Evolutionary conservation across 92 coral and sea anemone species (phyloP).

Genomic region (Diadumene lineata): DNA sequence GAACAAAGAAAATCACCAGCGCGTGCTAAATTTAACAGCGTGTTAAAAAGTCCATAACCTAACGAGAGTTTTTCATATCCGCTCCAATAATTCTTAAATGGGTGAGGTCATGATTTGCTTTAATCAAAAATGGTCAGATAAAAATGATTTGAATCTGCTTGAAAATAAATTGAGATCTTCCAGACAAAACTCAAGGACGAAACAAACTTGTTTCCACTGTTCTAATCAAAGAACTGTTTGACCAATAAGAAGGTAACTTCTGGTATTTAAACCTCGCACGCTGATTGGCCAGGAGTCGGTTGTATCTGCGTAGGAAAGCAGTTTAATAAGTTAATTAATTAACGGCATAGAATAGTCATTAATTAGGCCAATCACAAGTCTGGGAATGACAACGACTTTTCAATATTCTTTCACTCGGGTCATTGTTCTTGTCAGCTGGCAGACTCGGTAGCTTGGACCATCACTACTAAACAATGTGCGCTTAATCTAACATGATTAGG

Average conservation of each 20-base stretch:
- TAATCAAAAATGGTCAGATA: neutral
- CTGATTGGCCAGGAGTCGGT: constrained; percentile 76
- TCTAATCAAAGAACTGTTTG: neutral
- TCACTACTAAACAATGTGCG: constrained; percentile 76
- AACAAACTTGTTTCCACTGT: constrained; percentile 7
- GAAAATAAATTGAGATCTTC: neutral
- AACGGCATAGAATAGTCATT: constrained; percentile 96
- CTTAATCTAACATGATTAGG: constrained; percentile 70
- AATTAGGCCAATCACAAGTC: constrained; percentile 99
- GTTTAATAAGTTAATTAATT: constrained; percentile 99
- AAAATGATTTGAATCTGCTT: neutral
- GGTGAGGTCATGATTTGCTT: constrained; percentile 9
- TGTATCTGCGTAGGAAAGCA: constrained; percentile 95
- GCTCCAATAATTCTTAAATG: neutral
- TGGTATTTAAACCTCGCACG: constrained; percentile 32
- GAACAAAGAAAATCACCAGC: neutral
- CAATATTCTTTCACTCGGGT: constrained; percentile 84
- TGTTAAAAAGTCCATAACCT: neutral
- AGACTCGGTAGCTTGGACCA: constrained; percentile 79
- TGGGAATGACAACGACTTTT: constrained; percentile 72
- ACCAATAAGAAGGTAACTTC: neutral
- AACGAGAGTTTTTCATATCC: neutral
- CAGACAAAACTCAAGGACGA: neutral
- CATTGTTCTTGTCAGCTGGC: constrained; percentile 96
- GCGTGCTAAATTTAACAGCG: neutral